These are phyloP conservation scores for Atethmia centrago DNA, from an alignment of 2,888 invertebrate genomes.

Conservation along the genomic window DNA sequence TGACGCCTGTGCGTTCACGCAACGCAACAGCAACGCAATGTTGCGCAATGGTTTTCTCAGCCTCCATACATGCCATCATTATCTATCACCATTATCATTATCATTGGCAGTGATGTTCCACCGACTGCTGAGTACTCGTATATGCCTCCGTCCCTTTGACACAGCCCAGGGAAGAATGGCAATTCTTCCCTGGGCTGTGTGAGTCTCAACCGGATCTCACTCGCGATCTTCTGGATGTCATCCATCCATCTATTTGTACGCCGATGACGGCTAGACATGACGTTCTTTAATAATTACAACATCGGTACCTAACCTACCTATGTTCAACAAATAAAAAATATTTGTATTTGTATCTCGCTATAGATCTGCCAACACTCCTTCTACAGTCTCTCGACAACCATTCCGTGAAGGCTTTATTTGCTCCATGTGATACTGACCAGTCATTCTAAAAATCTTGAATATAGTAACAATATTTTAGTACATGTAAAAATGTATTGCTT, in stretches of 20 bases:
- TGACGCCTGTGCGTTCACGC: too few relatives aligned
- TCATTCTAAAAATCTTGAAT: slow-evolving; percentile 3
- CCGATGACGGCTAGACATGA: too few relatives aligned
- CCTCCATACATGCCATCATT: too few relatives aligned
- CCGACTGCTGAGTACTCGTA: neutral
- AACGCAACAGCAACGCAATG: too few relatives aligned
- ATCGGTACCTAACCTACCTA: too few relatives aligned
- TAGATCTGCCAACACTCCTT: neutral
- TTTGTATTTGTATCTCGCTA: too few relatives aligned
- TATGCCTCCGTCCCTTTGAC: neutral
- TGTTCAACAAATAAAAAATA: too few relatives aligned
- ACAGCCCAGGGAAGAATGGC: too few relatives aligned
- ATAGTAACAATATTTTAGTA: neutral
- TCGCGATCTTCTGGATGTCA: neutral
- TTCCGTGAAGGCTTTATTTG: neutral
- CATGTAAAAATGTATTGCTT: slow-evolving; percentile 18
- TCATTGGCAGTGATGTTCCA: neutral
- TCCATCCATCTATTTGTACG: neutral
- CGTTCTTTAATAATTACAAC: too few relatives aligned
- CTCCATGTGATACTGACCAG: neutral
- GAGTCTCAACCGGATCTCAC: neutral
- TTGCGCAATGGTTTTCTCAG: too few relatives aligned
- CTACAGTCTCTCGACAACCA: neutral
- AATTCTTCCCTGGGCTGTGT: neutral
- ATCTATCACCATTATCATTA: too few relatives aligned